phyloP scores from a whole-genome alignment of 2,113 vertebrate genomes.

The Mastomys natalensis region DNA sequence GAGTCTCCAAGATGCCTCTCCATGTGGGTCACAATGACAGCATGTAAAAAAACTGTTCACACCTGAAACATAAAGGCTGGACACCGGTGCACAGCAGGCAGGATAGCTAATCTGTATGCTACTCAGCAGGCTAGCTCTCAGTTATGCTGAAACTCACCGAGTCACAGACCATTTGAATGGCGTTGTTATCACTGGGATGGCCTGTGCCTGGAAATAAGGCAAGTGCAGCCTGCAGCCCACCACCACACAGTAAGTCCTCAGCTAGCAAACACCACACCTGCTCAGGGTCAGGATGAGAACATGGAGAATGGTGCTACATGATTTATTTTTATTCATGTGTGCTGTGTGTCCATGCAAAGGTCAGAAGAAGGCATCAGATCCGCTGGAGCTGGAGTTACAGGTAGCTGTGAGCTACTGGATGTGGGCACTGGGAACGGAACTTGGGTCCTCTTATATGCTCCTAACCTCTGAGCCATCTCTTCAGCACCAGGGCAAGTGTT shows the following conservation, averaged over 20 bases:
- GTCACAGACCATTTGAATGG: accelerated
- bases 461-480: background rate
- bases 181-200: too few species aligned
- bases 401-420: background rate
- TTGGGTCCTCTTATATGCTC: background rate
- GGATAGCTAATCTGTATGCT: accelerated
- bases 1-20: background rate
- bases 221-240: too few species aligned
- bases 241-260: background rate
- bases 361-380: background rate
- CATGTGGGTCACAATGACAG: too few species aligned
- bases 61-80: background rate
- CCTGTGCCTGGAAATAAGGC: background rate
- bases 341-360: too few species aligned
- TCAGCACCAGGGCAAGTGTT: background rate
- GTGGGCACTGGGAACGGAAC: background rate
- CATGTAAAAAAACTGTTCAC: background rate
- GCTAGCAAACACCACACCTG: background rate
- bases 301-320: background rate
- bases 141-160: background rate
- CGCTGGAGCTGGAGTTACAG: background rate
- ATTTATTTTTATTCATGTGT: constrained; percentile 6
- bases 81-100: background rate
- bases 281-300: background rate
- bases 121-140: background rate